Evolutionary conservation across 2,888 invertebrate species (phyloP).

Genomic region (Papilio protenor): DNA sequence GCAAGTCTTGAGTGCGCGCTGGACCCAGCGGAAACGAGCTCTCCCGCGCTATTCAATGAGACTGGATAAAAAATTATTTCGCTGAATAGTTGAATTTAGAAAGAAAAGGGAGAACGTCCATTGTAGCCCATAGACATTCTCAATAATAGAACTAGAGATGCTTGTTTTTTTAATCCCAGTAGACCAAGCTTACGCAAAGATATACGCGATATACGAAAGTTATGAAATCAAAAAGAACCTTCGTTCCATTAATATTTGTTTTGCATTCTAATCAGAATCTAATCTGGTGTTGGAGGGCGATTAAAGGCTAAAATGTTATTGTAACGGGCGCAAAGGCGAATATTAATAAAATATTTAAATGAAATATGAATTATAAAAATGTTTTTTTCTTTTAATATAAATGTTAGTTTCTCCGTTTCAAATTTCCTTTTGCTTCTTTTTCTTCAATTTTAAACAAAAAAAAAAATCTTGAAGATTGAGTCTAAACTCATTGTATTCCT

Average conservation of each 20-base stretch:
- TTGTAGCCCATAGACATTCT: no score
- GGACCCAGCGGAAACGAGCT: conserved; percentile 53
- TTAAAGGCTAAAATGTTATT: background rate
- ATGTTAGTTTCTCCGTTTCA: background rate
- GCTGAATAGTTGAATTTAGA: conserved; percentile 42
- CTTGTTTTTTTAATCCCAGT: background rate
- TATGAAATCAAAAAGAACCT: background rate
- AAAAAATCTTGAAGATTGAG: conserved; percentile 81
- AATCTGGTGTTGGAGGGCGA: conserved; percentile 11
- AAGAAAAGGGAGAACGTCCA: background rate
- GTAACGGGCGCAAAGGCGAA: conserved; percentile 6
- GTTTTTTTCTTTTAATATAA: background rate
- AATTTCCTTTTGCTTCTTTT: background rate
- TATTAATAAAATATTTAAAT: conserved; percentile 6
- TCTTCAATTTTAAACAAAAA: no score
- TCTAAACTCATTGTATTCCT: conserved; percentile 78
- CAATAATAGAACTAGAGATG: no score
- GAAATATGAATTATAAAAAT: background rate
- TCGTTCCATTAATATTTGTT: background rate
- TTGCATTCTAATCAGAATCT: conserved; percentile 6
- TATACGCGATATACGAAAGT: background rate
- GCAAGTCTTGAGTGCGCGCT: conserved; percentile 48
- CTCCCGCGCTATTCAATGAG: conserved; percentile 52
- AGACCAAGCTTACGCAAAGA: background rate
- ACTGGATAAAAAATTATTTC: conserved; percentile 53